Base-by-base conservation (phyloP, 2,113 vertebrate genomes). In the Silurus glanis region DNA sequence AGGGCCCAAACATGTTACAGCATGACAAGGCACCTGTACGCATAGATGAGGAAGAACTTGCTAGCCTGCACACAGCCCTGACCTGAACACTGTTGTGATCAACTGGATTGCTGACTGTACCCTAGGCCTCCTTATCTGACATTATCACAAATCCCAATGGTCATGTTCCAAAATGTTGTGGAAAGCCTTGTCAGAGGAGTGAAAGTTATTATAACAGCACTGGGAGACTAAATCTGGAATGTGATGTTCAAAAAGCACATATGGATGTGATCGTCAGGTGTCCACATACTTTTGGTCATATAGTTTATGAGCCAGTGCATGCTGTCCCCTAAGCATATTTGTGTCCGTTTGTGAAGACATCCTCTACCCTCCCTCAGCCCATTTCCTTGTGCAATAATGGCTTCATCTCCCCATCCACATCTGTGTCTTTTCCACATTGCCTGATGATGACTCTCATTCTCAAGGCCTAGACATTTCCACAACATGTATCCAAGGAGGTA, bases 251-350 rank as follows among this genome's bases (percentile, higher is more conserved):
- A 56, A 56, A 55, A 5, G 17, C 45, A 51, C 21, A 79, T 37
- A 2, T 21, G 19, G 28, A 17, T 59, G 14, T 56, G 78, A 80
- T 45, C 17, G 28, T 61, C 9, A 80, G 17, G 78, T 80, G 19
- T 61, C 78, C 19, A 47, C 9, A 59, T 47, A 56, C 56, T 21
- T 80, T 80, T 80, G 78, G 28, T 61, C 58, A 61, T 80, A 61
- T 61, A 80, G 76, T 58, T 8, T 4, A 45, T 88, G 76, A 66
- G 84, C 86, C 83, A 85, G 83, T 95, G 94, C 94, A 94, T 95
- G 94, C 89, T 64, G 87, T 94, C 93, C 93, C 87, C 86, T 91
- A 90, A 76, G 91, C 76, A 75, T 62, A 3, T 61, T 58, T 81
- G 69, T 90, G 89, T 92, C 85, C 91, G 90, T 93, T 87, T 91